Base-by-base conservation (phyloP, 2,113 vertebrate genomes). In the Leptobrachium leishanense region DNA sequence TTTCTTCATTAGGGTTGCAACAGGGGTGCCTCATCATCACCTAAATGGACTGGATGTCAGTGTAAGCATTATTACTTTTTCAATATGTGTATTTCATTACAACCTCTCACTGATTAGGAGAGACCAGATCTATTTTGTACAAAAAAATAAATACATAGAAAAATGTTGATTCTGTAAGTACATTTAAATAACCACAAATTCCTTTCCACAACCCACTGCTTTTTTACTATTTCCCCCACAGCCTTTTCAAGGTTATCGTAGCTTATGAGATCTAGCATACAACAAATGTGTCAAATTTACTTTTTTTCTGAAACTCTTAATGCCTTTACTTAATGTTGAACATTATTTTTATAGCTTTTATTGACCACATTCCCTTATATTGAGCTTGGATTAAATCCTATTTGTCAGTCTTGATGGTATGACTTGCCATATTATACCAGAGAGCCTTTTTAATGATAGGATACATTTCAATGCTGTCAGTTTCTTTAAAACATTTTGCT, bases 211-310 rank as follows among this genome's bases (percentile, higher is more conserved):
- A 31, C 20, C 20, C 20, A 80, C 64, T 67, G 77, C 53, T 63
- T 68, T 66, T 50, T 59, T 79, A 44, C 12, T 4, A 31, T 73
- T 73, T 74, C 74, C 31, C n/a, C 68, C 3, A 8, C 64, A 74
- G 78, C 74, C 42, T 74, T 74, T 68, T 68, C 64, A 81, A 81
- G 78, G 78, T 81, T 68, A 68, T 55, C 39, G 64, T 50, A 41
- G 50, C 53, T 68, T 74, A 68, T 53, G 64, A 46, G 67, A 68
- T 74, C 70, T 50, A 43, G 13, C 31, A 68, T 10, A 79, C 59
- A 74, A 62, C 12, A 42, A 4, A 63, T 46, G 15, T 11, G 40
- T 72, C 71, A 74, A 15, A 68, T 46, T 54, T 68, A 15, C n/a
- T 72, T 59, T 65, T 73, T 63, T 67, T 68, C 72, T 46, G 2